Evolutionary conservation across 2,797 vertebrate species (phyloP).

Genomic region (Choloepus didactylus): DNA sequence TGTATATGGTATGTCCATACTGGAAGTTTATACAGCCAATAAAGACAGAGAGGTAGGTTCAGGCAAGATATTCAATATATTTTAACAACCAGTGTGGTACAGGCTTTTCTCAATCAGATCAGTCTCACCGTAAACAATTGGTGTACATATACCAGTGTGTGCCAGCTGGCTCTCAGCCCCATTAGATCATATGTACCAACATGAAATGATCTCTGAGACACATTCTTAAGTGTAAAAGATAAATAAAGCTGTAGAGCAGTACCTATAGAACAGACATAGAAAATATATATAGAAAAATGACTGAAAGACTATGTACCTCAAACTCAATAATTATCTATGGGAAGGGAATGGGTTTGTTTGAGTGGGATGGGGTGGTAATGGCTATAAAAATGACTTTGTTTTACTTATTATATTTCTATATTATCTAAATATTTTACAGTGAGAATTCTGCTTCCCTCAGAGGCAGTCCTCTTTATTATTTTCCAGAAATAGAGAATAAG

Average conservation of each 20-base stretch:
- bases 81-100: background rate
- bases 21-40: background rate
- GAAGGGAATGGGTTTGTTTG: background rate
- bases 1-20: background rate
- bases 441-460: background rate
- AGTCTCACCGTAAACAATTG: background rate
- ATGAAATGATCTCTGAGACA: background rate
- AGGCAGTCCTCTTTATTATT: too few relatives aligned
- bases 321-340: too few relatives aligned
- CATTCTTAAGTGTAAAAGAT: background rate
- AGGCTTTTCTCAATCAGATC: background rate
- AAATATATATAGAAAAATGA: too few relatives aligned
- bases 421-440: slow-evolving; percentile 23
- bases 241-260: background rate
- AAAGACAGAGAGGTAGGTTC: background rate
- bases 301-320: too few relatives aligned
- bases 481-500: background rate
- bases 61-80: background rate
- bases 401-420: background rate
- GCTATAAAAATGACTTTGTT: slow-evolving; percentile 9
- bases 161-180: background rate
- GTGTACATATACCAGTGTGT: background rate
- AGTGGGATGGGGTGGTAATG: background rate
- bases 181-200: background rate
- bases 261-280: background rate